Evolutionary conservation across 2,113 vertebrate genomes (phyloP).

Genomic region (Rhinichthys klamathensis): DNA sequence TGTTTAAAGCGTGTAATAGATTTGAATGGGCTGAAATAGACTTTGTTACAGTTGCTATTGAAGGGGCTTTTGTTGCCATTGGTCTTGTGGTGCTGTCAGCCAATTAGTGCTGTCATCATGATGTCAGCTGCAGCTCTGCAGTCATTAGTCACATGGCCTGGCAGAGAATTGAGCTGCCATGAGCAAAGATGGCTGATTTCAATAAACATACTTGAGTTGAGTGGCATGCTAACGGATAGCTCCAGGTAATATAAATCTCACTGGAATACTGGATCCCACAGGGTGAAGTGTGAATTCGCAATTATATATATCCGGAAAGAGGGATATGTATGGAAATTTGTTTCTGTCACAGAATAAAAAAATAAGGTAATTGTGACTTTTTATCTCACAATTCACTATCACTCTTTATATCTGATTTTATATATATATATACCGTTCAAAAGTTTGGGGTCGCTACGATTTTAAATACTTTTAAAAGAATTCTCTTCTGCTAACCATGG

Average conservation of each 20-base stretch:
- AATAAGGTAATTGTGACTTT: no score
- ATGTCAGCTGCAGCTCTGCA: background rate
- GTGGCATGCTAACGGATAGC: background rate
- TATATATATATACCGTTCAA: no score
- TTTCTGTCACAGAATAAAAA: no score
- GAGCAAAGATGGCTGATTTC: background rate
- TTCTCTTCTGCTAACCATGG: no score
- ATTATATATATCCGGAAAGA: background rate
- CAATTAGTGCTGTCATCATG: slow-evolving; percentile 23
- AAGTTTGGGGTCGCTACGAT: no score
- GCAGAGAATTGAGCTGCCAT: background rate
- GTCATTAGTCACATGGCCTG: slow-evolving; percentile 10
- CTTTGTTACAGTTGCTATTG: background rate
- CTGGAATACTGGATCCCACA: background rate
- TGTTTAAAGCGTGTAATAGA: background rate
- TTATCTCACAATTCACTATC: no score
- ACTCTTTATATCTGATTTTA: no score
- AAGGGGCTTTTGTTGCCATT: background rate
- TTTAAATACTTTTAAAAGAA: no score
- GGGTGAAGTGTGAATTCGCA: background rate
- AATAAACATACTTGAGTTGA: background rate
- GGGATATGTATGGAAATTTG: background rate
- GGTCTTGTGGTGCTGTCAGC: background rate
- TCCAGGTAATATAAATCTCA: background rate
- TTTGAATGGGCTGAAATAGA: background rate